Evolutionary conservation across 2,888 invertebrate genomes (phyloP).

Genomic region (Drosophila prostipennis): DNA sequence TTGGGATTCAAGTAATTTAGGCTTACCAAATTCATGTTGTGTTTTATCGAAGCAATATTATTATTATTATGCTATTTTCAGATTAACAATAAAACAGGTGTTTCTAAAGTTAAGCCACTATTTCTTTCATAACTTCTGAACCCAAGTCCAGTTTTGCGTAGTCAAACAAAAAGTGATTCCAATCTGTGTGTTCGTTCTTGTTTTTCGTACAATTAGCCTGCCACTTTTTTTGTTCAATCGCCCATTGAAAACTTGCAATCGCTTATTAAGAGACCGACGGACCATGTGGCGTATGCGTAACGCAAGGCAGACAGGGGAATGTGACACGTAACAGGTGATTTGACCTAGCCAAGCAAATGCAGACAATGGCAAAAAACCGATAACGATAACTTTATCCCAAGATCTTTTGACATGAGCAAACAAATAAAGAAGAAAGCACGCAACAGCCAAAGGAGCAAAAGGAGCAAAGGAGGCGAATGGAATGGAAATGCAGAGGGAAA

Average conservation of each 20-base stretch:
- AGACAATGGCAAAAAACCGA: conserved; percentile 44
- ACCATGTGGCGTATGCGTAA: conserved; percentile 58
- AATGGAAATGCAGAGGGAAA: conserved; percentile 9
- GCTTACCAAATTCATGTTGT: no score
- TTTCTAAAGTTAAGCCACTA: no score
- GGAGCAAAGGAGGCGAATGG: conserved; percentile 16
- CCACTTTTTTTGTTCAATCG: not conserved
- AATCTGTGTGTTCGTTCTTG: not conserved
- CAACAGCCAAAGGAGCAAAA: conserved; percentile 35
- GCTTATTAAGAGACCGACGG: conserved; percentile 26
- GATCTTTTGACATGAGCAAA: conserved; percentile 66
- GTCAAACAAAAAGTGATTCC: not conserved
- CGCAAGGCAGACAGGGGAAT: conserved; percentile 40
- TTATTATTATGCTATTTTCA: no score
- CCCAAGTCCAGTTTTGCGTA: no score
- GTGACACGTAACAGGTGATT: conserved; percentile 78
- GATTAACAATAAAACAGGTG: no score
- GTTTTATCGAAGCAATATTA: no score
- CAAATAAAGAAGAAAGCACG: conserved; percentile 44
- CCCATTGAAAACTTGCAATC: conserved; percentile 5
- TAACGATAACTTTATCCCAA: conserved; percentile 72
- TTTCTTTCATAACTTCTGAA: no score
- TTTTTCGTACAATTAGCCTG: not conserved
- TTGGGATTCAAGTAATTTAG: no score
- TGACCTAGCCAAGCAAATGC: conserved; percentile 37